Evolutionary conservation across 2,888 invertebrate genomes (phyloP), one percentile per base, ranked within the genome.

Genomic region (Elegia similella): DNA sequence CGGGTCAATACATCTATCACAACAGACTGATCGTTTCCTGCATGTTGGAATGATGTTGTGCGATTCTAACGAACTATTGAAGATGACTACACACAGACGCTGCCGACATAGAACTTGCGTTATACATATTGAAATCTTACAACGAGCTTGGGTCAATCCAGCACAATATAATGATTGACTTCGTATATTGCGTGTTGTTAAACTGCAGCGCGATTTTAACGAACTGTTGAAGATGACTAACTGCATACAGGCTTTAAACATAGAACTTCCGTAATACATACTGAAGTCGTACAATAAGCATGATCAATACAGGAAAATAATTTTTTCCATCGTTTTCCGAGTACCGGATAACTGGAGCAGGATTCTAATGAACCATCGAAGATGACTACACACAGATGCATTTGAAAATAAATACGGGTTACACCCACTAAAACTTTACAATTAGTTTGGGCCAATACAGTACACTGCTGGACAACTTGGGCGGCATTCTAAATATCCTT

Each of bases 341-440:
- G 23, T 23, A 5, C 23, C 5, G 23, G 23, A 23, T 3, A 23
- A 23, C 23, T 23, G 5, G 23, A n/a, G 60, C 47, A 47, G 56
- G 59, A 52, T 67, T 63, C 63, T 67, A 68, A 67, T 62, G 67
- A 70, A 70, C 67, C 68, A 68, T 70, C 73, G 59, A 66, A 62
- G 32, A 54, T 8, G 52, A 42, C 42, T 57, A 44, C 58, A 55
- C 38, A 58, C 59, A 15, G 50, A 10, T 12, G 7, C 5, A 0
- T 38, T 1, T 1, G 13, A 34, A 8, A 12, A 5, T 10, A 1
- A 34, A 50, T 32, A 10, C 7, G 29, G 2, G 23, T 23, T 23
- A 23, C 5, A 23, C 5, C n/a, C 7, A 8, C 12, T n/a, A n/a
- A n/a, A 42, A n/a, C n/a, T 12, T n/a, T n/a, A n/a, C n/a, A n/a